Evolutionary conservation across 2,113 vertebrate species (phyloP), one percentile per base, ranked within the genome.

Genomic region (Phaethon lepturus): DNA sequence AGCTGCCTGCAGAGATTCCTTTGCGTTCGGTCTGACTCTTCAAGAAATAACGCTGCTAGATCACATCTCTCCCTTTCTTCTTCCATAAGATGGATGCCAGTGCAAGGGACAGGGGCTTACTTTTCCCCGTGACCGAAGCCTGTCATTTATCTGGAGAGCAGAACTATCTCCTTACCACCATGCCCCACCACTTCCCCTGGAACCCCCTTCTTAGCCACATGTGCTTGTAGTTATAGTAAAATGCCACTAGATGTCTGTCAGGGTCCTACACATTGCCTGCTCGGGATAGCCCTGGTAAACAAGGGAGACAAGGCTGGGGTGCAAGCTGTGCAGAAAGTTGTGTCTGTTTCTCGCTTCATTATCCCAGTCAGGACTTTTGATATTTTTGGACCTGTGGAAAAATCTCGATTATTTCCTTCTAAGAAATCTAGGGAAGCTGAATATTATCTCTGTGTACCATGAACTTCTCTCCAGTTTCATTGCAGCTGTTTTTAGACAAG

Each of bases 191-290:
- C 3, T 10, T 5, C 3, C 14, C 28, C 0, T 2, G 19, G 31
- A 73, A 26, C 2, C 38, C 49, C 47, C 8, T 38, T 17, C 33
- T n/a, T 50, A 28, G 20, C 64, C 47, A 2, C 4, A 0, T 2
- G 49, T 33, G 40, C 60, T 40, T 96, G 93, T 83, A 94, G 90
- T 96, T 80, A 44, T 11, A 12, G 55, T 12, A 1, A 26, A 55
- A 49, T 52, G 82, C 95, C 90, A 69, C 96, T 72, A 96, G 92
- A 85, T 94, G 95, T 94, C 96, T 95, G 74, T 42, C 90, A 35
- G 90, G 92, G 81, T 3, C 77, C 93, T 93, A 47, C 40, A 7
- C 80, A 23, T 7, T n/a, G 31, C 31, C 90, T 75, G 87, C 77
- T 33, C 8, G 52, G 67, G 35, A 28, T 11, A 50, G 72, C 55